Evolutionary conservation across 2,113 vertebrate genomes (phyloP), one percentile per base, ranked within the genome.

Genomic region (Microcebus tavaratra): DNA sequence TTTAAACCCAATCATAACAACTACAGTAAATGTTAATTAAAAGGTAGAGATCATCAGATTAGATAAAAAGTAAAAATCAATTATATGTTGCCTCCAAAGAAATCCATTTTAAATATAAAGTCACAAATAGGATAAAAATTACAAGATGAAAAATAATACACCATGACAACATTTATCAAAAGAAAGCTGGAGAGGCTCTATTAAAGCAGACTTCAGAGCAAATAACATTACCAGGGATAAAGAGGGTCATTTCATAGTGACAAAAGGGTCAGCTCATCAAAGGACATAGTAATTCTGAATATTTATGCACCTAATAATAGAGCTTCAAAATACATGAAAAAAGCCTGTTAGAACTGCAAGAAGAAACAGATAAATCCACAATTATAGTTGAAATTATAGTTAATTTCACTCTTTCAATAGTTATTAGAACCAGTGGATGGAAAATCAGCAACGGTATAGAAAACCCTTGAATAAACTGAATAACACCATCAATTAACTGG

Each of bases 121-220:
- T 36, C 7, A 72, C 8, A 63, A 70, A 67, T 67, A 76, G 6
- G 17, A 39, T 59, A 88, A 91, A 94, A 91, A n/a, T 68, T n/a
- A 82, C 12, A 87, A 29, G 39, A 75, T 81, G 55, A 73, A 86
- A 73, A 90, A 81, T 75, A 86, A 68, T 75, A 67, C 11, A 67
- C 27, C 57, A 59, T 55, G 23, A 31, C 68, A 85, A 79, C 9
- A 57, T 17, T 72, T 61, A 93, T 86, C 29, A 87, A 76, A 75
- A 85, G 81, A 59, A 76, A 80, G 39, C 34, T 96, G 53, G 11
- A 73, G 39, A 79, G 27, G 27, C 3, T 68, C 34, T 68, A 82
- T 91, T 82, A 75, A 88, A 81, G 80, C 36, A 50, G 20, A 42
- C 67, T 94, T 87, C 75, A 82, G 91, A 36, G n/a, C 79, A 93